Base-by-base conservation (phyloP, 1,140 invertebrate genomes). In the Teleogryllus occipitalis region DNA sequence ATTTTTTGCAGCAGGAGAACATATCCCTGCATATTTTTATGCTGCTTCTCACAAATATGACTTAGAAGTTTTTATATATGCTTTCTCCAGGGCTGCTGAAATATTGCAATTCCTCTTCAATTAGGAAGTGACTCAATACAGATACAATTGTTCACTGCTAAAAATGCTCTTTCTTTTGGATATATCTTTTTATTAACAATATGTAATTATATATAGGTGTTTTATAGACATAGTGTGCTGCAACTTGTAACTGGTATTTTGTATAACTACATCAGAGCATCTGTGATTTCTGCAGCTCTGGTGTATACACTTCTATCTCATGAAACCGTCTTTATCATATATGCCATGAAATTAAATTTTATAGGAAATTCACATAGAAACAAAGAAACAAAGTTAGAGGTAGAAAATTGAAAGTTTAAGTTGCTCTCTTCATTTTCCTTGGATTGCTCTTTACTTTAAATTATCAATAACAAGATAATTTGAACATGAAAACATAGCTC, bases 241-340 rank as follows among this genome's bases (percentile, higher is more conserved):
- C 18, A 18, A 1, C 54, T 18, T 14, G 10, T 14, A 18, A 65
- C 54, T 14, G 18, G 18, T 65, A 65, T 65, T 65, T 65, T 65
- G 54, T 65, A 65, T 65, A 65, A 39, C 18, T 65, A 10, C 54
- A 14, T 65, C 10, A 14, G 10, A 65, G 18, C 18, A 18, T 65
- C 54, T 65, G 54, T 65, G 54, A 65, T 65, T 65, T 65, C 54
- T 65, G 54, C 54, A 65, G 54, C 54, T 65, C 54, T 65, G 54
- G 54, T 65, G 18, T 18, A 65, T 18, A 65, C 10, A 65, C 54
- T 65, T 18, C 10, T 65, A 18, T 65, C 54, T 65, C 18, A 18
- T 65, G 54, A 65, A 65, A 65, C 54, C 54, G 18, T 65, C 54
- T 18, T 18, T 18, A 65, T 65, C 54, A 14, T 65, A 65, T 65